These are phyloP conservation scores for Pithys albifrons DNA, from an alignment of 2,113 vertebrate species.

Conservation along the genomic window DNA sequence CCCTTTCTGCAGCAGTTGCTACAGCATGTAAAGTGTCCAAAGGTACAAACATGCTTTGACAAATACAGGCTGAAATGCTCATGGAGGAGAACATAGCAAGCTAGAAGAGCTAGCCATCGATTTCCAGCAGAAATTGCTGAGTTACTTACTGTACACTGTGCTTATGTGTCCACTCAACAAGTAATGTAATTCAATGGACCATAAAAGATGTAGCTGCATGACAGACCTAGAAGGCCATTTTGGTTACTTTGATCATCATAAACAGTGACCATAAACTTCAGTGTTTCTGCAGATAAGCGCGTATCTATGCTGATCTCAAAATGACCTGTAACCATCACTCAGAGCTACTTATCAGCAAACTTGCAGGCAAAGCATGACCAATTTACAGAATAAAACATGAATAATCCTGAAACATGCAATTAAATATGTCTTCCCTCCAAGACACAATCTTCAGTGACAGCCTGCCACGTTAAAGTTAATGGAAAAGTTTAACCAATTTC, in stretches of 20 bases:
- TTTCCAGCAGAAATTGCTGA: neutral
- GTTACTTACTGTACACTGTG: neutral
- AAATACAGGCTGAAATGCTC: neutral
- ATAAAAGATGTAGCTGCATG: neutral
- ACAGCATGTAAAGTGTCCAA: neutral
- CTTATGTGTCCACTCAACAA: fast-evolving
- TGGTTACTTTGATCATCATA: neutral
- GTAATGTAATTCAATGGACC: neutral
- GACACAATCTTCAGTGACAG: neutral
- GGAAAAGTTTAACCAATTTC: neutral
- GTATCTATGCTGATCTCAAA: neutral
- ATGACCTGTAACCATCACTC: neutral
- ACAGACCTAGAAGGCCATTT: neutral
- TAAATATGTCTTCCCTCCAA: neutral
- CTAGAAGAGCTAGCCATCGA: neutral
- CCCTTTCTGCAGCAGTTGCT: neutral
- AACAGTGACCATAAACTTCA: neutral
- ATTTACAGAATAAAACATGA: neutral
- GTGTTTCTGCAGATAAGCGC: neutral
- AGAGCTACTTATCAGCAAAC: neutral
- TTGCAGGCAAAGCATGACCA: neutral
- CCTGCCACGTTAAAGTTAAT: neutral
- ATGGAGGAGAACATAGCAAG: neutral
- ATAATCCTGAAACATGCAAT: neutral
- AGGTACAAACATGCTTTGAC: neutral